Percentiles rank a stretch among this genome's conserved stretches.
These are phyloP conservation scores for Sphinx pinastri DNA, from an alignment of 2,888 invertebrate genomes.

Conservation along the genomic window DNA sequence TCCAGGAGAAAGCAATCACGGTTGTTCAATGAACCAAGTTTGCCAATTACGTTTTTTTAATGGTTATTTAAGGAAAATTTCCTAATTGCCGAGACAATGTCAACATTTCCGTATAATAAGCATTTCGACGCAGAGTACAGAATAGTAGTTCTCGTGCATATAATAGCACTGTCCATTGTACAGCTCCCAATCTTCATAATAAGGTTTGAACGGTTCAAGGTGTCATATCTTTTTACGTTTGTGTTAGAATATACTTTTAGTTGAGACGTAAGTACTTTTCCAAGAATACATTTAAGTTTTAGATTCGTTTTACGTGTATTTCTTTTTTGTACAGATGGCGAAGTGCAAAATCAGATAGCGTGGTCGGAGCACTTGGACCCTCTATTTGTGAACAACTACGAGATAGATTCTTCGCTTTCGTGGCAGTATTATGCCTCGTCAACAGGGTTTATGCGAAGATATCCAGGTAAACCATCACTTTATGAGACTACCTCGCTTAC, in stretches of 20 bases:
- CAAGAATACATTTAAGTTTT: no score
- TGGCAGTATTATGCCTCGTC: slow-evolving; percentile 99
- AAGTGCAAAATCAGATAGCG: slow-evolving; percentile 94
- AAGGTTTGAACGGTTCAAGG: no score
- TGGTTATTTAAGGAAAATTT: slow-evolving; percentile 68
- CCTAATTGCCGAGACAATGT: slow-evolving; percentile 62
- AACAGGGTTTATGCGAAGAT: slow-evolving; percentile 96
- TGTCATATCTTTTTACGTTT: no score
- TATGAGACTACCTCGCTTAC: no score
- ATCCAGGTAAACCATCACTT: slow-evolving; percentile 88
- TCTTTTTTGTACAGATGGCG: slow-evolving; percentile 81
- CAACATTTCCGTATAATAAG: not conserved
- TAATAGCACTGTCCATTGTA: not conserved
- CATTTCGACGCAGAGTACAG: not conserved
- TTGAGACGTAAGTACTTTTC: no score
- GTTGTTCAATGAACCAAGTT: slow-evolving; percentile 73
- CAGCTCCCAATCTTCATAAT: not conserved
- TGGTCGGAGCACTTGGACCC: slow-evolving; percentile 98
- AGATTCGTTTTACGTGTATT: not conserved
- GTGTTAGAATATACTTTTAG: no score
- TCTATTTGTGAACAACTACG: slow-evolving; percentile 94
- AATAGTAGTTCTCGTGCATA: not conserved
- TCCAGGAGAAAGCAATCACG: slow-evolving; percentile 69
- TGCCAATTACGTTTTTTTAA: slow-evolving; percentile 74
- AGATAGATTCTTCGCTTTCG: slow-evolving; percentile 94